Evolutionary conservation across 2,797 vertebrate genomes (phyloP).

Genomic region (Anisognathus igniventris): DNA sequence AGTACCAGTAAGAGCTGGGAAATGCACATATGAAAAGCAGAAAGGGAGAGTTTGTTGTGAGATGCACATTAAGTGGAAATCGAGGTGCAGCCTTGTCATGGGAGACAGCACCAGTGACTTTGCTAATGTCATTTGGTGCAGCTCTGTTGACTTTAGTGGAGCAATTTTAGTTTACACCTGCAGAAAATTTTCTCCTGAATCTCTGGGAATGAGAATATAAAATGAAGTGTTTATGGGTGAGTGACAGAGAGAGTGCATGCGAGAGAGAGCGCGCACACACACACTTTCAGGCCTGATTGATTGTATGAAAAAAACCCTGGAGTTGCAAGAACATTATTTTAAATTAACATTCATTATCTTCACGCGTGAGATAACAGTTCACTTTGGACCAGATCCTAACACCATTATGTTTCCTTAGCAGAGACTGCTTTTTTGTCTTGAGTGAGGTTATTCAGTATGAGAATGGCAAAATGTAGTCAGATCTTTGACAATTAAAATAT

Average conservation of each 20-base stretch:
- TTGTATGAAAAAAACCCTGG: neutral
- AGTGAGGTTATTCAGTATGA: neutral
- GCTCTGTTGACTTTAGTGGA: neutral
- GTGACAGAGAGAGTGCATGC: neutral
- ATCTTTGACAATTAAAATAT: slow-evolving; percentile 9
- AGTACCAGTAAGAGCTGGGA: neutral
- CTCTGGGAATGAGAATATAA: neutral
- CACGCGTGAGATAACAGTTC: slow-evolving; percentile 45
- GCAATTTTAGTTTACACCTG: slow-evolving; percentile 19
- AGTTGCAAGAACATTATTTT: slow-evolving; percentile 59
- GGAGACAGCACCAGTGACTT: neutral
- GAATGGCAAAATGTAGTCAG: slow-evolving; percentile 3
- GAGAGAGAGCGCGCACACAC: neutral
- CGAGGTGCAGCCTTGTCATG: neutral
- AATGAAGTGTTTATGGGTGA: slow-evolving; percentile 3
- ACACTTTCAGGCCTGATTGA: slow-evolving; percentile 46
- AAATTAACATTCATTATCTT: slow-evolving; percentile 62
- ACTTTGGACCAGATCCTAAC: slow-evolving; percentile 45
- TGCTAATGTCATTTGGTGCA: neutral
- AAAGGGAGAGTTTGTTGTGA: neutral
- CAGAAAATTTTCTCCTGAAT: neutral
- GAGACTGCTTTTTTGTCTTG: slow-evolving; percentile 10
- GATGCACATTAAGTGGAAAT: neutral
- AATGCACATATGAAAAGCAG: neutral
- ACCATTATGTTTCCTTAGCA: slow-evolving; percentile 11